Percentiles rank a stretch among this genome's conserved stretches.
phyloP scores from a whole-genome alignment of 2,888 invertebrate species.

The Lasioglossum morio region DNA sequence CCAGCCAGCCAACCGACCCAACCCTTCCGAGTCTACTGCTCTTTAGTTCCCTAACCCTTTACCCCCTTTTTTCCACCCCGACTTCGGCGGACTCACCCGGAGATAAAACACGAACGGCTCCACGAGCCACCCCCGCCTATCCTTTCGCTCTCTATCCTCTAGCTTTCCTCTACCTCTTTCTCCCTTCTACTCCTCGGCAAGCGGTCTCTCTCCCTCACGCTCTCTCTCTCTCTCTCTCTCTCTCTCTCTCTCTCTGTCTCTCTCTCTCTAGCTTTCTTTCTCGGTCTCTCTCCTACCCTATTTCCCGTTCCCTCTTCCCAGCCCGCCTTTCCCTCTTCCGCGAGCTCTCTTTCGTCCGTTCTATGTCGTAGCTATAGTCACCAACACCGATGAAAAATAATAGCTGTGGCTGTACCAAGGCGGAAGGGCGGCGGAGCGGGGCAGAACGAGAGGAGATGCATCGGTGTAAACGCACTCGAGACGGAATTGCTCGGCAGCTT shows the following conservation, averaged over 20 bases:
- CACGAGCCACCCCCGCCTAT: slow-evolving; percentile 64
- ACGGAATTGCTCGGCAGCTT: slow-evolving; percentile 72
- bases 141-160: slow-evolving; percentile 38
- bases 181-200: not conserved
- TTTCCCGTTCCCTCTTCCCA: slow-evolving; percentile 40
- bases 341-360: slow-evolving; percentile 59
- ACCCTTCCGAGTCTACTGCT: slow-evolving; percentile 75
- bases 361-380: slow-evolving; percentile 60
- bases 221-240: slow-evolving; percentile 15
- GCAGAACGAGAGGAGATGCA: slow-evolving; percentile 53
- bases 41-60: slow-evolving; percentile 76
- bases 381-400: slow-evolving; percentile 74
- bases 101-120: slow-evolving; percentile 79
- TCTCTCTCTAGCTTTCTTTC: slow-evolving; percentile 1
- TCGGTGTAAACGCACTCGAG: slow-evolving; percentile 75
- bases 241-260: slow-evolving; percentile 18
- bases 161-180: slow-evolving; percentile 22
- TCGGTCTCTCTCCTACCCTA: slow-evolving; percentile 10
- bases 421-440: slow-evolving; percentile 48
- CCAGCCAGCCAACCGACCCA: slow-evolving; percentile 71
- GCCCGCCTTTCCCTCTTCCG: slow-evolving; percentile 51
- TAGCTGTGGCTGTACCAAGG: slow-evolving; percentile 69
- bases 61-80: slow-evolving; percentile 72
- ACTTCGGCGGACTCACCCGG: slow-evolving; percentile 72
- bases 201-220: slow-evolving; percentile 11